These are phyloP conservation scores for Peromyscus aztecus DNA, from an alignment of 2,797 vertebrate species.

Conservation along the genomic window DNA sequence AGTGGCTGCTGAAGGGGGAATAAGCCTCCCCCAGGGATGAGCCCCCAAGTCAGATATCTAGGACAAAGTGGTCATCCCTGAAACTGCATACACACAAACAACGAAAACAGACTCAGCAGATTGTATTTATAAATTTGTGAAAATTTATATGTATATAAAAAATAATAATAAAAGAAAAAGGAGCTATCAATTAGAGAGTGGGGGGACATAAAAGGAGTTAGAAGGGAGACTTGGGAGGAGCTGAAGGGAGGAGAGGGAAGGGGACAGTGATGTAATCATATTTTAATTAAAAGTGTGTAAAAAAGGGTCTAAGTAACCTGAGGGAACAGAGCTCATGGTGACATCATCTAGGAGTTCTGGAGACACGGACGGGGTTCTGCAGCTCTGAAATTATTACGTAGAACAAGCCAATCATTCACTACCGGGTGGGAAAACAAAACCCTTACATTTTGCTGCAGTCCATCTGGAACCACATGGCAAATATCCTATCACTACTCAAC, in stretches of 20 bases:
- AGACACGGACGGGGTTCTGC: not conserved
- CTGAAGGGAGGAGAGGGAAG: not conserved
- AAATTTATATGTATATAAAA: not conserved
- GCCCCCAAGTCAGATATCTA: no score
- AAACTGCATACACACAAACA: not conserved
- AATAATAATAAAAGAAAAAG: not conserved
- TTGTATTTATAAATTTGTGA: not conserved
- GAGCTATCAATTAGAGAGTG: not conserved
- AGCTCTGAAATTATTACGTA: not conserved
- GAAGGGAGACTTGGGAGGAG: not conserved
- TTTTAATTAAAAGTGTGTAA: not conserved
- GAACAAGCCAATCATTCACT: not conserved
- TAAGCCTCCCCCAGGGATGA: not conserved
- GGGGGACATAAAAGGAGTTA: not conserved
- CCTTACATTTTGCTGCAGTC: not conserved
- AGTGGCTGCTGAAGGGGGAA: no score
- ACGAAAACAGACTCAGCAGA: not conserved
- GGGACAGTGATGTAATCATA: not conserved
- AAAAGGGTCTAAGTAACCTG: not conserved
- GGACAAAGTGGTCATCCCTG: not conserved
- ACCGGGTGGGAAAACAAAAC: not conserved
- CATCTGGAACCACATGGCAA: no score
- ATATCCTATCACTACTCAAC: not conserved
- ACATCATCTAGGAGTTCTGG: not conserved
- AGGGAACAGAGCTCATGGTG: not conserved